phyloP scores from a whole-genome alignment of 1,140 invertebrate species.

The Diuraphis noxia region DNA sequence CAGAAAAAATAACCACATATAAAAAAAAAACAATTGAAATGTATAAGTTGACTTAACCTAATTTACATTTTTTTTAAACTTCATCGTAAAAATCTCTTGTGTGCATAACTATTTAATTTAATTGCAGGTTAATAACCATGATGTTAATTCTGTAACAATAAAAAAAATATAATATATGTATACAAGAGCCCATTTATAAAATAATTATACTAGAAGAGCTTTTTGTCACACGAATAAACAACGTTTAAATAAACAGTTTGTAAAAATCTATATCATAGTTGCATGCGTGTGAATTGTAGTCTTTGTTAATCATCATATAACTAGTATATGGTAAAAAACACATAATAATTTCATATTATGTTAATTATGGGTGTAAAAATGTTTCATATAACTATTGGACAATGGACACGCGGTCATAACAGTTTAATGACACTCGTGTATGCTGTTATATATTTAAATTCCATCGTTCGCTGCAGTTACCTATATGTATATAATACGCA shows the following conservation, averaged over 20 bases:
- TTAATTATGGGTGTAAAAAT: not conserved
- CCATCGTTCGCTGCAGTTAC: not conserved
- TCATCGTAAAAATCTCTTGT: too few relatives aligned
- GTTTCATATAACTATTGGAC: not conserved
- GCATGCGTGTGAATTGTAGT: not conserved
- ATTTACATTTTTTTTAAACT: too few relatives aligned
- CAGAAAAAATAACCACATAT: too few relatives aligned
- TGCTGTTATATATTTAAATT: not conserved
- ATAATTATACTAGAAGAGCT: not conserved
- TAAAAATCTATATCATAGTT: not conserved
- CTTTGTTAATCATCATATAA: not conserved
- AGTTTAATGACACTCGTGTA: not conserved
- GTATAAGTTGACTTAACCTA: too few relatives aligned
- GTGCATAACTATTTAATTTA: too few relatives aligned
- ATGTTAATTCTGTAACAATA: too few relatives aligned
- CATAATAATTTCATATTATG: not conserved
- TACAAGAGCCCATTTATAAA: too few relatives aligned
- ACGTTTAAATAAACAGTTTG: not conserved
- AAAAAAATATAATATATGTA: too few relatives aligned
- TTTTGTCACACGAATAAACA: not conserved
- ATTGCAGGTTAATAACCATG: too few relatives aligned
- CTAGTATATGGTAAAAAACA: not conserved
- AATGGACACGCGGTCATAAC: not conserved
- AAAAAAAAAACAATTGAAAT: too few relatives aligned
- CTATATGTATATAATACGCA: too few relatives aligned